Percentiles rank a stretch among this genome's conserved stretches.
Evolutionary conservation across 2,888 invertebrate species (phyloP).

Genomic region (Epirrhoe alternata): DNA sequence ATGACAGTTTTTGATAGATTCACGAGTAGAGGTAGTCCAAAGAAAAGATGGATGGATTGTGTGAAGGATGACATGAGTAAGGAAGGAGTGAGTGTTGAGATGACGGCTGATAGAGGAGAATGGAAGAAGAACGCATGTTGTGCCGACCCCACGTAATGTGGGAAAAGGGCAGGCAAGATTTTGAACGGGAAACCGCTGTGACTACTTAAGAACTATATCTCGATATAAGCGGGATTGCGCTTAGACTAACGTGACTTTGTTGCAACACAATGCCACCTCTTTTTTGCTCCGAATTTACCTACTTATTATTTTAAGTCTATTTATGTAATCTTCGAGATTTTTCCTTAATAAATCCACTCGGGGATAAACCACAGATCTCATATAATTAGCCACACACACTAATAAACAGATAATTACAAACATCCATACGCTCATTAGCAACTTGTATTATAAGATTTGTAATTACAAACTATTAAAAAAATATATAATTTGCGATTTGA

Average conservation of each 20-base stretch:
- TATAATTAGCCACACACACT: conserved; percentile 42
- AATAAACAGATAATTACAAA: conserved; percentile 43
- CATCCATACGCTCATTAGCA: conserved; percentile 50
- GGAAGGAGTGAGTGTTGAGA: too few relatives aligned
- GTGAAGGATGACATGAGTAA: too few relatives aligned
- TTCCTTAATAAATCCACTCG: conserved; percentile 27
- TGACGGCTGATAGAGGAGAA: too few relatives aligned
- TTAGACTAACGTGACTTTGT: neutral
- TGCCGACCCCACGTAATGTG: too few relatives aligned
- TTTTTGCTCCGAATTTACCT: neutral
- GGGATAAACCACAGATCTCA: conserved; percentile 39
- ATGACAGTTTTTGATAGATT: too few relatives aligned
- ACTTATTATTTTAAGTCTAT: neutral
- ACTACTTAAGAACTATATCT: too few relatives aligned
- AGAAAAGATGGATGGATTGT: too few relatives aligned
- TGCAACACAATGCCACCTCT: neutral
- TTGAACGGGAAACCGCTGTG: too few relatives aligned
- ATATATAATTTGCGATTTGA: conserved; percentile 65
- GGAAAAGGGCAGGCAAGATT: too few relatives aligned
- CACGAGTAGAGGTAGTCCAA: too few relatives aligned
- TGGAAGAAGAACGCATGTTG: too few relatives aligned
- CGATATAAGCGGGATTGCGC: too few relatives aligned
- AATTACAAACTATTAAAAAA: conserved; percentile 65
- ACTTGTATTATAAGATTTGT: conserved; percentile 51
- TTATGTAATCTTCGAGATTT: conserved; percentile 4